These are phyloP conservation scores for Drosophila tropicalis DNA, from an alignment of 1,140 invertebrate species.

Conservation along the genomic window DNA sequence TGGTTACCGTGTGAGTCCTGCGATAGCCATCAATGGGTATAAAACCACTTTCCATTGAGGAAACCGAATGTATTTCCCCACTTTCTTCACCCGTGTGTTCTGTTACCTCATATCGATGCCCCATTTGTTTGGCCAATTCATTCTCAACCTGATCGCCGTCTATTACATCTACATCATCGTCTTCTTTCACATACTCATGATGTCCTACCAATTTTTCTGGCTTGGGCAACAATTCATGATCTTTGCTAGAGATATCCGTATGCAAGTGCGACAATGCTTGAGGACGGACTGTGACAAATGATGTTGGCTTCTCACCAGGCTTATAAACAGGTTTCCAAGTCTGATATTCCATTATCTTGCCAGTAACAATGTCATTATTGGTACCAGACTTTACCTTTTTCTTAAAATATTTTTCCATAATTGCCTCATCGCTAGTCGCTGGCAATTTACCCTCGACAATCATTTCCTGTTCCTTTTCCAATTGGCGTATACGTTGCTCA, in stretches of 20 bases:
- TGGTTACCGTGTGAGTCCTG: background rate
- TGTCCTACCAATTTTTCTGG: slow-evolving; percentile 68
- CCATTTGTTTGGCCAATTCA: slow-evolving; percentile 41
- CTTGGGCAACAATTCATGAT: slow-evolving; percentile 65
- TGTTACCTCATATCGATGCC: slow-evolving; percentile 71
- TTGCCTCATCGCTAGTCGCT: slow-evolving; percentile 57
- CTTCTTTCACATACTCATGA: slow-evolving; percentile 46
- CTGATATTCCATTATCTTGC: slow-evolving; percentile 70
- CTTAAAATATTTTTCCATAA: slow-evolving; percentile 68
- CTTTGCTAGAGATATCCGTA: slow-evolving; percentile 54
- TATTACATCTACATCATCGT: slow-evolving; percentile 29
- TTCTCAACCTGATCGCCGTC: slow-evolving; percentile 56
- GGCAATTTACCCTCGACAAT: slow-evolving; percentile 73
- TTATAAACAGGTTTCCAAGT: slow-evolving; percentile 74
- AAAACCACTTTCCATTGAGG: slow-evolving; percentile 67
- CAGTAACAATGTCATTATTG: slow-evolving; percentile 62
- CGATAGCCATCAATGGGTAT: slow-evolving; percentile 55
- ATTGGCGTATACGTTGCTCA: slow-evolving; percentile 57
- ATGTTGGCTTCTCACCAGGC: slow-evolving; percentile 46
- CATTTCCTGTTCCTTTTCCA: slow-evolving; percentile 76
- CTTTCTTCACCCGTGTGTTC: slow-evolving; percentile 72
- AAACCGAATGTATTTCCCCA: slow-evolving; percentile 50
- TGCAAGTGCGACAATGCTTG: slow-evolving; percentile 62
- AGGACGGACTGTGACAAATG: slow-evolving; percentile 57
- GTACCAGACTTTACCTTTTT: slow-evolving; percentile 33